Conservation (phyloP, 2,888 invertebrate species). For the Hipparchia sbordonii region DNA sequence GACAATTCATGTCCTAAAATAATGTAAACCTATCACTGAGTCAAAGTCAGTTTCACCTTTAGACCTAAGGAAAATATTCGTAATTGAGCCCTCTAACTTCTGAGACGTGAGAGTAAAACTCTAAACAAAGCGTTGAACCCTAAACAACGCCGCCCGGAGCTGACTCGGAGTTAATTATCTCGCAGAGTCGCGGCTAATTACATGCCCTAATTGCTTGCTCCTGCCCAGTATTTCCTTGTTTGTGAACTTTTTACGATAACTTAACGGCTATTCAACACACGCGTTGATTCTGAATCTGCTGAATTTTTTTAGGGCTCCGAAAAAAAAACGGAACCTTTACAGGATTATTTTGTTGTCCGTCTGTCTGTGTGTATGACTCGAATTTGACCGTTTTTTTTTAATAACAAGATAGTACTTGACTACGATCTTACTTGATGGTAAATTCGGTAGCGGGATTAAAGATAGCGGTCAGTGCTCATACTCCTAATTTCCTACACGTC, state of each 20-base stretch:
- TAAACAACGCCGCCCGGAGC: slow-evolving; percentile 8
- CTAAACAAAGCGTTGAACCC: not conserved
- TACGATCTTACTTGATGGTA: too few species aligned
- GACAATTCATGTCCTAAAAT: too few species aligned
- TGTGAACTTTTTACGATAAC: not conserved
- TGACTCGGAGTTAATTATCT: slow-evolving; percentile 17
- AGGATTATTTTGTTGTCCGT: too few species aligned
- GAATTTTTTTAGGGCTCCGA: too few species aligned
- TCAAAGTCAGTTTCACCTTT: not conserved
- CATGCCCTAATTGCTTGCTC: not conserved
- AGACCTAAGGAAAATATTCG: not conserved
- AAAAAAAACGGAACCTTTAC: too few species aligned
- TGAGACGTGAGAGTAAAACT: not conserved
- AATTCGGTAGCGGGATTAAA: too few species aligned
- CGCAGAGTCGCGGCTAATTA: slow-evolving; percentile 11
- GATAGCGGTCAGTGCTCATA: too few species aligned
- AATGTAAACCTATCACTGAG: not conserved
- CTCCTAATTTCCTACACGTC: too few species aligned
- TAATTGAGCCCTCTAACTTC: not conserved
- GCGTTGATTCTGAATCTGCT: not conserved
- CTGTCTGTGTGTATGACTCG: too few species aligned
- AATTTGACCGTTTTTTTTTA: too few species aligned
- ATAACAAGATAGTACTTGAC: too few species aligned
- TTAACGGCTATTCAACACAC: not conserved
- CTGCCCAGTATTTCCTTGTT: not conserved